These are phyloP conservation scores for Mercenaria mercenaria DNA, from an alignment of 1,140 invertebrate genomes.

Conservation along the genomic window DNA sequence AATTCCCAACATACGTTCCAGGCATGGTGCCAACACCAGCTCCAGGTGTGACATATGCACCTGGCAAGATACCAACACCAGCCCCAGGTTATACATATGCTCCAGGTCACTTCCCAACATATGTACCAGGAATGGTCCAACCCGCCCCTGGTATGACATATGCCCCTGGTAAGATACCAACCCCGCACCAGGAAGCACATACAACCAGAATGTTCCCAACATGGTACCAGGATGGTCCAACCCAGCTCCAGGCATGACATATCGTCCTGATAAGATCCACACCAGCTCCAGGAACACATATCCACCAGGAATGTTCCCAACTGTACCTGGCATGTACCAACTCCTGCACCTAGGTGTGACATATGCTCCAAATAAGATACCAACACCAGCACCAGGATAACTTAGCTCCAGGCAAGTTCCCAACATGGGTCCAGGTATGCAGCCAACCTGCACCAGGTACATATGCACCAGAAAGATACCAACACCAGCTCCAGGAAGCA, in stretches of 20 bases:
- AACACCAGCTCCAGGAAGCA: constrained; percentile 66
- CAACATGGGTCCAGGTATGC: constrained; percentile 60
- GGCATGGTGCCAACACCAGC: constrained; percentile 64
- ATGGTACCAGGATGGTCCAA: constrained; percentile 71
- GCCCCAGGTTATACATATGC: constrained; percentile 68
- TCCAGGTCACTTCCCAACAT: constrained; percentile 67
- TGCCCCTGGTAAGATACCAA: constrained; percentile 70
- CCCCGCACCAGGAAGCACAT: constrained; percentile 74
- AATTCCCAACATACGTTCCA: constrained; percentile 62
- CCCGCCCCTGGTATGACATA: constrained; percentile 65
- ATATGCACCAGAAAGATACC: constrained; percentile 63
- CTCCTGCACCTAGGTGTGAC: constrained; percentile 51
- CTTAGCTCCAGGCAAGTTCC: constrained; percentile 65
- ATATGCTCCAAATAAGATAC: constrained; percentile 56
- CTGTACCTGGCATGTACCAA: constrained; percentile 60
- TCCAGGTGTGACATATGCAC: constrained; percentile 64
- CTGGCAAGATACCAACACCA: constrained; percentile 57
- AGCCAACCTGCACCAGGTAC: constrained; percentile 63
- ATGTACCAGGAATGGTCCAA: constrained; percentile 60
- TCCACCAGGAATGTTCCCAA: constrained; percentile 65
- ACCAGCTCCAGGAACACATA: constrained; percentile 70
- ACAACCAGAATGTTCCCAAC: constrained; percentile 68
- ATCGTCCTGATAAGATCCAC: constrained; percentile 60
- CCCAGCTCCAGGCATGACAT: constrained; percentile 67
- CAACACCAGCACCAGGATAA: constrained; percentile 65